Conservation (phyloP, 2,113 vertebrate genomes). For the Ceratotherium simum region DNA sequence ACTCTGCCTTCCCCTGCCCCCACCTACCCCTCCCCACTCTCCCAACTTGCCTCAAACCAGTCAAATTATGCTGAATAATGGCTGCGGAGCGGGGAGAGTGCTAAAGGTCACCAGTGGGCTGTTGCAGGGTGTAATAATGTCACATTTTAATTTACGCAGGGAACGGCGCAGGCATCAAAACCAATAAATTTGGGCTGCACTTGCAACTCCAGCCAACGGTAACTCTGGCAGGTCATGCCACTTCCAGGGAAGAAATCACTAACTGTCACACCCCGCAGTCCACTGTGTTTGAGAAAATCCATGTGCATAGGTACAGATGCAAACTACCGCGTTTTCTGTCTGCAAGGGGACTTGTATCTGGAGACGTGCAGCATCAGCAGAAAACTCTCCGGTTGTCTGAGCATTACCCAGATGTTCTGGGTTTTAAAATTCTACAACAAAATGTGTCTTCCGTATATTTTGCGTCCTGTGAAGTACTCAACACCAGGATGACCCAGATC, state of each 20-base stretch:
- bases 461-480: not conserved
- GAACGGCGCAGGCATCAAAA: conserved; percentile 53
- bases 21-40: conserved; percentile 22
- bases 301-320: fast-evolving
- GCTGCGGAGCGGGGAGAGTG: not conserved
- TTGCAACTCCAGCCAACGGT: not conserved
- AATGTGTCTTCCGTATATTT: not conserved
- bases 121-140: conserved; percentile 60
- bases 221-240: not conserved
- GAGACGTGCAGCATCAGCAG: not conserved
- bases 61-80: conserved; percentile 82
- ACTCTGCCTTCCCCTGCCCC: conserved; percentile 66
- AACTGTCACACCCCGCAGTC: not conserved
- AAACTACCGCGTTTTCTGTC: not conserved
- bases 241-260: conserved; percentile 42
- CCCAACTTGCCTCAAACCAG: conserved; percentile 65
- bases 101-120: conserved; percentile 35
- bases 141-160: conserved; percentile 64
- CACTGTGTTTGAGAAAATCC: not conserved
- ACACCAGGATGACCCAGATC: not conserved
- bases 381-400: not conserved
- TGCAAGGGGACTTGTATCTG: not conserved
- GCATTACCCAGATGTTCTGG: conserved; percentile 35
- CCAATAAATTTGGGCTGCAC: conserved; percentile 44
- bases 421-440: not conserved